phyloP scores from a whole-genome alignment of 2,113 vertebrate species.

The Microcebus griseorufus region DNA sequence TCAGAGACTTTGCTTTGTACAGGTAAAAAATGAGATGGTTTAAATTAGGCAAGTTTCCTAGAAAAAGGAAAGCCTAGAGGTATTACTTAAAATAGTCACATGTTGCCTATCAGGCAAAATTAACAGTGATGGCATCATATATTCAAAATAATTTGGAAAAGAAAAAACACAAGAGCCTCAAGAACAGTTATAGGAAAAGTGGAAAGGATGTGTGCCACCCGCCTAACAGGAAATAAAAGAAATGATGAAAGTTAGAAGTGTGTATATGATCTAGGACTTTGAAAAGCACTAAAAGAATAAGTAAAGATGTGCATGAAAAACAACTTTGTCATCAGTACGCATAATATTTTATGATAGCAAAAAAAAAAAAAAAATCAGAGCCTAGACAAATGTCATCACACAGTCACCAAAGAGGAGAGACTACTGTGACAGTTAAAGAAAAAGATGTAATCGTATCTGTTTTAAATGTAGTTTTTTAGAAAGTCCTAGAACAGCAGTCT shows the following conservation, averaged over 20 bases:
- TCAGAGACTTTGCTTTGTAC: background rate
- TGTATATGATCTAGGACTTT: background rate
- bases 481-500: background rate
- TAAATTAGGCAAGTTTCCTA: constrained; percentile 13
- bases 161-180: background rate
- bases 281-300: background rate
- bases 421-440: background rate
- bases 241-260: background rate
- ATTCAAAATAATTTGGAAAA: background rate
- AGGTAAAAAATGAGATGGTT: background rate
- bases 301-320: constrained; percentile 3
- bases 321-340: background rate
- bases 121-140: background rate
- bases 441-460: background rate
- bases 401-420: background rate
- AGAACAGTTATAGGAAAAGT: background rate
- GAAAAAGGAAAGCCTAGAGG: constrained; percentile 27
- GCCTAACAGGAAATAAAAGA: background rate
- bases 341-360: background rate
- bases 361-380: background rate
- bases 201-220: background rate
- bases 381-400: background rate
- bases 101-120: background rate
- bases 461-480: constrained; percentile 9
- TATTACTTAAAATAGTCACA: background rate